Conservation (phyloP, 2,888 invertebrate genomes). For the Drosophila conformis region DNA sequence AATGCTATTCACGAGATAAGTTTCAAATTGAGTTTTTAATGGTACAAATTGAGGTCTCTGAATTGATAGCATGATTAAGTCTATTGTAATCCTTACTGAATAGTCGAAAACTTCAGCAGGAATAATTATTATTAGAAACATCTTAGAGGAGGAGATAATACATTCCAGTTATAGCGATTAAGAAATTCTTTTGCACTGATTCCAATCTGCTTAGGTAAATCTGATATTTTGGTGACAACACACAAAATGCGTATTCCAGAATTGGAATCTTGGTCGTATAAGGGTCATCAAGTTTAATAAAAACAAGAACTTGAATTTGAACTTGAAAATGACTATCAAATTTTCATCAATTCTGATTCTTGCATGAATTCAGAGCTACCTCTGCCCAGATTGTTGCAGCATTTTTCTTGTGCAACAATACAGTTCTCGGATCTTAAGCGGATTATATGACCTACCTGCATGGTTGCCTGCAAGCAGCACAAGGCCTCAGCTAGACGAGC, state of each 20-base stretch:
- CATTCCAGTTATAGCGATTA: neutral
- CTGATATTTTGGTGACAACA: neutral
- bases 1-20: too few relatives aligned
- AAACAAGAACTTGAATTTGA: neutral
- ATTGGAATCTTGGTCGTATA: neutral
- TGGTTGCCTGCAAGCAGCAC: slow-evolving; percentile 85
- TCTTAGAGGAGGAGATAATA: neutral
- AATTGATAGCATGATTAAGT: neutral
- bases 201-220: neutral
- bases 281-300: neutral
- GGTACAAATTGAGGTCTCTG: too few relatives aligned
- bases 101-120: neutral
- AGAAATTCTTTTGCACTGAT: neutral
- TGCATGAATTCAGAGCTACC: neutral
- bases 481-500: slow-evolving; percentile 82
- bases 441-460: slow-evolving; percentile 84
- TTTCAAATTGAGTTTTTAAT: too few relatives aligned
- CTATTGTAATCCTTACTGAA: neutral
- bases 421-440: neutral
- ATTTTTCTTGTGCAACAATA: neutral
- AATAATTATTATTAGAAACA: too few relatives aligned
- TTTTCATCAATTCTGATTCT: neutral
- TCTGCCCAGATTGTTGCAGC: neutral
- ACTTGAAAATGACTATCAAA: neutral
- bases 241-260: neutral